Evolutionary conservation across 2,888 invertebrate species (phyloP).

Genomic region (Omphaloscelis lunosa): DNA sequence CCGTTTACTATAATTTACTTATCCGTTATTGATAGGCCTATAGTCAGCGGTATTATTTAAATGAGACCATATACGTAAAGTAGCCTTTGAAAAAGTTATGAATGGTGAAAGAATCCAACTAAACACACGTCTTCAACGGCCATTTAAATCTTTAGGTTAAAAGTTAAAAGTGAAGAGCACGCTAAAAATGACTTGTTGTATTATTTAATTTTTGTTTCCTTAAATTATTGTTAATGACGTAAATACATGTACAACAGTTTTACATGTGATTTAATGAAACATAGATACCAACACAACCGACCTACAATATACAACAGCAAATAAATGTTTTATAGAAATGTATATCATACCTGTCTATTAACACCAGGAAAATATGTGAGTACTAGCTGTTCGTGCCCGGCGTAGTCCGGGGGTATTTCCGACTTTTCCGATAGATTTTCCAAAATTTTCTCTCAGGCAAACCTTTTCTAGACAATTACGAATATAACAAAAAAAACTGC

Average conservation of each 20-base stretch:
- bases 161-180: background rate
- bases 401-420: too few relatives aligned
- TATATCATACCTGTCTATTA: background rate
- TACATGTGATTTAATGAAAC: background rate
- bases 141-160: background rate
- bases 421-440: too few relatives aligned
- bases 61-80: too few relatives aligned
- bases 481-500: too few relatives aligned
- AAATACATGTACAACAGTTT: background rate
- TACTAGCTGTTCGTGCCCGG: too few relatives aligned
- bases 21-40: background rate
- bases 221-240: background rate
- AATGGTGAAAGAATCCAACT: background rate
- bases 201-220: background rate
- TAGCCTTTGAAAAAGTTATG: too few relatives aligned
- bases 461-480: too few relatives aligned
- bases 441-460: too few relatives aligned
- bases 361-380: conserved; percentile 4
- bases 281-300: background rate
- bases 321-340: background rate
- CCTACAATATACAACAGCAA: background rate
- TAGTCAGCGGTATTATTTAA: background rate
- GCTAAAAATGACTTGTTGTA: background rate
- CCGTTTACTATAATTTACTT: background rate
- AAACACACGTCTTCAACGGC: background rate